A percentile compares a stretch with the other conserved stretches of the same genome.
phyloP scores from a whole-genome alignment of 2,888 invertebrate species.

The Thalpophila matura region DNA sequence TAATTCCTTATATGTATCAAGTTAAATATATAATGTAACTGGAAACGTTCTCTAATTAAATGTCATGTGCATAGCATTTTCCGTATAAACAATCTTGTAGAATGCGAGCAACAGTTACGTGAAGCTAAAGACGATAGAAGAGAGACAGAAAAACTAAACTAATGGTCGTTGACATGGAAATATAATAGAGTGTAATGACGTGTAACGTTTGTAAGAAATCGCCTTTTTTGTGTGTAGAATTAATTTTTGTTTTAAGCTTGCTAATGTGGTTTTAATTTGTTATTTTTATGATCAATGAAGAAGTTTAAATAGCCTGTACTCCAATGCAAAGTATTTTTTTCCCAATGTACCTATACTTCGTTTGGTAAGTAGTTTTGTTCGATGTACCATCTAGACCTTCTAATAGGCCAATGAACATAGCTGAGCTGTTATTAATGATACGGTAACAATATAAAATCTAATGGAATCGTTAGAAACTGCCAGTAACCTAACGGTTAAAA shows the following conservation, averaged over 20 bases:
- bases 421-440: constrained; percentile 13
- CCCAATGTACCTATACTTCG: background rate
- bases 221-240: background rate
- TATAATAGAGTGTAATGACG: constrained; percentile 45
- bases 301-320: background rate
- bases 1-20: constrained; percentile 83
- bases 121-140: constrained; percentile 69
- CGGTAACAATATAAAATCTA: constrained; percentile 25
- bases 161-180: constrained; percentile 62
- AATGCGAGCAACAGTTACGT: constrained; percentile 74
- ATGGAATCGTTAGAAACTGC: constrained; percentile 21
- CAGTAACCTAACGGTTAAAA: constrained; percentile 4
- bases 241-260: background rate
- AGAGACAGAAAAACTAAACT: constrained; percentile 68
- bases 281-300: background rate
- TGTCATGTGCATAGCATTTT: constrained; percentile 80
- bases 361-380: constrained; percentile 5
- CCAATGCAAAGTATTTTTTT: background rate
- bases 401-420: background rate
- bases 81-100: constrained; percentile 80
- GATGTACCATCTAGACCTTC: constrained; percentile 1
- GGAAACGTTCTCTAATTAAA: constrained; percentile 81
- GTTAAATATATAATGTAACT: constrained; percentile 80
- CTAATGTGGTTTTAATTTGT: constrained; percentile 19
- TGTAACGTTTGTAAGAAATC: constrained; percentile 23